Evolutionary conservation across 2,888 invertebrate genomes (phyloP).

Genomic region (Dexiosoma caninum): DNA sequence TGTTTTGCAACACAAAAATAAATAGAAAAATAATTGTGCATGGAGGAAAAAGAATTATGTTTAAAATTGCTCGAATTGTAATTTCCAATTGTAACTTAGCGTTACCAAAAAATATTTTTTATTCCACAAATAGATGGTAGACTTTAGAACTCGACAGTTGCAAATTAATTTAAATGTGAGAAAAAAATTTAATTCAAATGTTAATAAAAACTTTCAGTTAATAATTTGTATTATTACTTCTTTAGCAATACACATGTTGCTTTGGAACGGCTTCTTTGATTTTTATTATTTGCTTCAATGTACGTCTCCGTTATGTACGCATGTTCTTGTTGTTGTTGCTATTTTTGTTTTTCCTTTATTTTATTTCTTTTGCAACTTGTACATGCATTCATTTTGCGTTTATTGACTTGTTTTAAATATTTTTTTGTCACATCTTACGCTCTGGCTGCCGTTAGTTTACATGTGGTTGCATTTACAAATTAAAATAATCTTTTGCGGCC

Average conservation of each 20-base stretch:
- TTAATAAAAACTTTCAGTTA: neutral
- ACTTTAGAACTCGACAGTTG: neutral
- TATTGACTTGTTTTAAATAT: conserved; percentile 33
- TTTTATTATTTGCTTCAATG: conserved; percentile 22
- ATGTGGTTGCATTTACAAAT: conserved; percentile 71
- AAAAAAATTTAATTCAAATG: neutral
- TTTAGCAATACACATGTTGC: conserved; percentile 35
- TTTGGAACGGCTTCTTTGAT: conserved; percentile 62
- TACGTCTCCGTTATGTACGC: neutral
- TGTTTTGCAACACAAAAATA: no score
- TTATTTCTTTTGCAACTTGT: neutral
- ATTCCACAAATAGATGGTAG: conserved; percentile 46
- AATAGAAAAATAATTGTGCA: neutral
- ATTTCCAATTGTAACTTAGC: neutral
- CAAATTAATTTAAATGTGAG: no score
- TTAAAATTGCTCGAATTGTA: neutral
- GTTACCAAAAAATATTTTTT: no score
- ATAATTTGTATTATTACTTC: neutral
- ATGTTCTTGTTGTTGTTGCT: neutral
- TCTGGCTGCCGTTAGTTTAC: conserved; percentile 59
- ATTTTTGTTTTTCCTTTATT: neutral
- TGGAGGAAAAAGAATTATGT: neutral
- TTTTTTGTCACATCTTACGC: conserved; percentile 68
- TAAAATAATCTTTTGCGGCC: conserved; percentile 75
- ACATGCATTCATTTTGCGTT: conserved; percentile 3